Evolutionary conservation across 2,797 vertebrate species (phyloP).

Genomic region (Myotis findleyi): DNA sequence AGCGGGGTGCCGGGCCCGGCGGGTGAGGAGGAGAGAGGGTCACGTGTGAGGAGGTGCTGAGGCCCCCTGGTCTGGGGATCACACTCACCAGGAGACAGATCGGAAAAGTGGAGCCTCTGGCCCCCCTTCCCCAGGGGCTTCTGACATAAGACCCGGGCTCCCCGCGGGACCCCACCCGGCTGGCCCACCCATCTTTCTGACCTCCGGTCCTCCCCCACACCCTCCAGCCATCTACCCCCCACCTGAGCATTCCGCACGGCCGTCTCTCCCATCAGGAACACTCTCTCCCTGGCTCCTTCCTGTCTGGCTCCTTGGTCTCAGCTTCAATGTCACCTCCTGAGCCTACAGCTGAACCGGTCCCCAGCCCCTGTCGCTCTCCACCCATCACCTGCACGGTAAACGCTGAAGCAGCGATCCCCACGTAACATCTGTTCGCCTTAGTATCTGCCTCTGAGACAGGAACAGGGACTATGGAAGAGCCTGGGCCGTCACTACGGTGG

Average conservation of each 20-base stretch:
- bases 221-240: background rate
- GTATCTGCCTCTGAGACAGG: background rate
- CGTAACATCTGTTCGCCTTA: accelerated
- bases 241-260: background rate
- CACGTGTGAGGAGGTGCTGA: background rate
- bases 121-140: too few species aligned
- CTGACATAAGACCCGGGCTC: background rate
- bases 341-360: too few species aligned
- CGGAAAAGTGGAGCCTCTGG: background rate
- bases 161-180: accelerated
- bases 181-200: too few species aligned
- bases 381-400: background rate
- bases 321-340: too few species aligned
- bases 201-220: too few species aligned
- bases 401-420: too few species aligned
- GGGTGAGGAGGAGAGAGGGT: background rate
- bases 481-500: background rate
- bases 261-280: accelerated
- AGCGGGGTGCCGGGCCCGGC: too few species aligned
- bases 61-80: background rate
- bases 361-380: background rate
- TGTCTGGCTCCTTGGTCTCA: background rate
- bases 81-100: background rate
- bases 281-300: background rate
- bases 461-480: background rate